Evolutionary conservation across 2,797 vertebrate genomes (phyloP).

Genomic region (Protonibea diacanthus): DNA sequence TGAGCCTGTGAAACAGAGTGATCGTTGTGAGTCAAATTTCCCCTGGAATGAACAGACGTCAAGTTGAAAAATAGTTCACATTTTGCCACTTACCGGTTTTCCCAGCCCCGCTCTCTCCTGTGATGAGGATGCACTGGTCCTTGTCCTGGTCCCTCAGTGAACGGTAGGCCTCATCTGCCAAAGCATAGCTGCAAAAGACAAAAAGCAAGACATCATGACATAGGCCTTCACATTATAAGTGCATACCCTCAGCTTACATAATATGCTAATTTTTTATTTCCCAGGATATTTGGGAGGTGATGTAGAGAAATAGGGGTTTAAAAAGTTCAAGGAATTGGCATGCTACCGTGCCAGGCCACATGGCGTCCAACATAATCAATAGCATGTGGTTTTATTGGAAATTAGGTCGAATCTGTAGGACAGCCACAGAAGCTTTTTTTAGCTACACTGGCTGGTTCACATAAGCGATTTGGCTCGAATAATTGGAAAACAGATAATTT

Average conservation of each 20-base stretch:
- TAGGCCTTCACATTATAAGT: background rate
- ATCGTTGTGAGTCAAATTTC: background rate
- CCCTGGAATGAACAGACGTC: background rate
- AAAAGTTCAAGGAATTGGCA: conserved; percentile 18
- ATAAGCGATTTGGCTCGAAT: conserved; percentile 50
- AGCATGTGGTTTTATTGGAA: conserved; percentile 59
- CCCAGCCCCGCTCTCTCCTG: conserved; percentile 97
- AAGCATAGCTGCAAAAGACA: conserved; percentile 90
- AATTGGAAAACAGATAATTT: conserved; percentile 33
- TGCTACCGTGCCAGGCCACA: conserved; percentile 31
- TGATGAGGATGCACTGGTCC: conserved; percentile 99
- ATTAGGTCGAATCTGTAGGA: conserved; percentile 64
- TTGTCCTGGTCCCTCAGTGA: conserved; percentile 98
- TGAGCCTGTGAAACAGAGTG: background rate
- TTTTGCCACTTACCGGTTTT: conserved; percentile 91
- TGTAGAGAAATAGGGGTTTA: conserved; percentile 9
- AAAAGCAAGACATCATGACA: conserved; percentile 19
- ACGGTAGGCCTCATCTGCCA: conserved; percentile 98
- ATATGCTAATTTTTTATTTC: background rate
- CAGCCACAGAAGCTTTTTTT: conserved; percentile 63
- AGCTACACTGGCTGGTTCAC: conserved; percentile 33
- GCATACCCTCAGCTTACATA: background rate
- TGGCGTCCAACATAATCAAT: conserved; percentile 65
- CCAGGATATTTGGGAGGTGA: conserved; percentile 12
- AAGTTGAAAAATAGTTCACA: background rate